Evolutionary conservation across 1,140 invertebrate species (phyloP).

Genomic region (Drosophila erecta): DNA sequence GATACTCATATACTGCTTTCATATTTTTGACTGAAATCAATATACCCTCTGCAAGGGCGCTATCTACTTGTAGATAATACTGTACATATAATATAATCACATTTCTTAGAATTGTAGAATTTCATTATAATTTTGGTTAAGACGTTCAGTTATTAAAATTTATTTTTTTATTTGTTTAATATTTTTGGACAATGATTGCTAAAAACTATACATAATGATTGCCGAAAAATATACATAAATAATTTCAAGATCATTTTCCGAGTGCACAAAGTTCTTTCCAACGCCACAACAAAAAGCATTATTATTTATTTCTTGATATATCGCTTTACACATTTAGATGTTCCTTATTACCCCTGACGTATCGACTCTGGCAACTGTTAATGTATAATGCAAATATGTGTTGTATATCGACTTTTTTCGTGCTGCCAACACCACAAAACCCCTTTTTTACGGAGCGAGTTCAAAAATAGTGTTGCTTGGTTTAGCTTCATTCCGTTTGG

Average conservation of each 20-base stretch:
- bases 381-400: slow-evolving; percentile 79
- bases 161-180: no score
- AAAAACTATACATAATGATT: no score
- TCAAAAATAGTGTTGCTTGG: slow-evolving; percentile 57
- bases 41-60: no score
- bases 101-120: no score
- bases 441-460: slow-evolving; percentile 15
- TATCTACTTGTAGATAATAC: no score
- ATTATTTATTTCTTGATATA: slow-evolving; percentile 76
- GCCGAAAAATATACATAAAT: not conserved
- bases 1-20: no score
- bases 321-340: slow-evolving; percentile 49
- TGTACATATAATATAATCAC: no score
- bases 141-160: no score
- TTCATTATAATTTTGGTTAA: no score
- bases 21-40: no score
- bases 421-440: not conserved
- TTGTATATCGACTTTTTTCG: slow-evolving; percentile 49
- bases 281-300: slow-evolving; percentile 42
- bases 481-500: slow-evolving; percentile 49
- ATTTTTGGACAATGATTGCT: no score
- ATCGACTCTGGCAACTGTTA: slow-evolving; percentile 50
- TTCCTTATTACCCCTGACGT: not conserved
- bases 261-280: slow-evolving; percentile 15
- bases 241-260: not conserved